Percentiles rank a stretch among this genome's conserved stretches.
These are phyloP conservation scores for Lophius americanus DNA, from an alignment of 2,797 vertebrate species.

Conservation along the genomic window DNA sequence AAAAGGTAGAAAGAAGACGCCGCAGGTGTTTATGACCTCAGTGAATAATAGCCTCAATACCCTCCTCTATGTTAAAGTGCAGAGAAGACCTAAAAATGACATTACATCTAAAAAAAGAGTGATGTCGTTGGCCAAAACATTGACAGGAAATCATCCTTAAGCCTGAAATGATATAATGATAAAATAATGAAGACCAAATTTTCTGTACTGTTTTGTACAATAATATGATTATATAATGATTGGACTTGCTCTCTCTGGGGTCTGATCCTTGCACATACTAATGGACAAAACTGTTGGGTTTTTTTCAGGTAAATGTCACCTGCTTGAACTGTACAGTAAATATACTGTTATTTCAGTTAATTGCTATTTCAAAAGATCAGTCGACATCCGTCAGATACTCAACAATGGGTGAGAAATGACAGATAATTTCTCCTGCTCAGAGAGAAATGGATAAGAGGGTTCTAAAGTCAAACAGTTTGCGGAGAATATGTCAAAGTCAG, in stretches of 20 bases:
- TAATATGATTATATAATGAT: slow-evolving; percentile 60
- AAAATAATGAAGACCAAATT: slow-evolving; percentile 67
- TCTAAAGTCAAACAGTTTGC: slow-evolving; percentile 3
- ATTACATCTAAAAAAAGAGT: slow-evolving; percentile 67
- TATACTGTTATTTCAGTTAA: slow-evolving; percentile 75
- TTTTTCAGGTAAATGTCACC: slow-evolving; percentile 67
- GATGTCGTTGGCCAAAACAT: slow-evolving; percentile 8
- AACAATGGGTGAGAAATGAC: slow-evolving; percentile 2
- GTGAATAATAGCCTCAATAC: slow-evolving; percentile 40
- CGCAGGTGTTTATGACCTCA: slow-evolving; percentile 67
- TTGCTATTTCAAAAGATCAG: slow-evolving; percentile 49
- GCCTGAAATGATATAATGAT: slow-evolving; percentile 56
- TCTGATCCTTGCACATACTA: slow-evolving; percentile 49
- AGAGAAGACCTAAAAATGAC: slow-evolving; percentile 61
- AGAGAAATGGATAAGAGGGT: slow-evolving; percentile 5
- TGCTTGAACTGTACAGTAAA: slow-evolving; percentile 72
- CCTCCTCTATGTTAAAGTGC: slow-evolving; percentile 47
- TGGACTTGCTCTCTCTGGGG: slow-evolving; percentile 61
- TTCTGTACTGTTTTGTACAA: slow-evolving; percentile 46
- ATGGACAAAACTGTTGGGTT: slow-evolving; percentile 12
- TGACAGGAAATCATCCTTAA: slow-evolving; percentile 64
- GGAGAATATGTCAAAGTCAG: slow-evolving; percentile 1
- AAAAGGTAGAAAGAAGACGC: slow-evolving; percentile 36
- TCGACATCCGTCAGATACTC: neutral
- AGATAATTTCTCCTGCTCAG: neutral